Evolutionary conservation across 2,888 invertebrate species (phyloP).

Genomic region (Perizoma affinitatum): DNA sequence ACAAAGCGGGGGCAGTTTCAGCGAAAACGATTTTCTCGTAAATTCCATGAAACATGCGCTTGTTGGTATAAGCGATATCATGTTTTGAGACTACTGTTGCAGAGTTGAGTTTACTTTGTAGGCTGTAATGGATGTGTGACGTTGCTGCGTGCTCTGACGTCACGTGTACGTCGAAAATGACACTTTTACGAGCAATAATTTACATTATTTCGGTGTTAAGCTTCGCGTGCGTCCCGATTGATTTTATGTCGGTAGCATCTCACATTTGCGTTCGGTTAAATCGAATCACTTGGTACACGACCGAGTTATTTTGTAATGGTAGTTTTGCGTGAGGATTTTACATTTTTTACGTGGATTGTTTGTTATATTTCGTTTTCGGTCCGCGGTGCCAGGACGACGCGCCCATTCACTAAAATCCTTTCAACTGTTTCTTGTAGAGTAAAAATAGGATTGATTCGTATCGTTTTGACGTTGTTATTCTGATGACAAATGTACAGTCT

Average conservation of each 20-base stretch:
- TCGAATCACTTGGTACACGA: constrained; percentile 78
- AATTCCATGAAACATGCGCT: constrained; percentile 47
- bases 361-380: constrained; percentile 35
- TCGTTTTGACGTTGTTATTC: constrained; percentile 23
- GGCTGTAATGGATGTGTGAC: constrained; percentile 42
- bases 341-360: constrained; percentile 56
- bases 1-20: constrained; percentile 67
- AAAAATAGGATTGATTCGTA: constrained; percentile 32
- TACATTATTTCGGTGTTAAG: constrained; percentile 81
- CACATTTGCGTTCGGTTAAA: constrained; percentile 77
- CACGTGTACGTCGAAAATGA: constrained; percentile 81
- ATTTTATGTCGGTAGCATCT: constrained; percentile 81
- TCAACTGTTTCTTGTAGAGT: constrained; percentile 30
- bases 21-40: constrained; percentile 64
- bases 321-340: constrained; percentile 73
- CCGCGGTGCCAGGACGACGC: constrained; percentile 32
- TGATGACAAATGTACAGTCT: constrained; percentile 10
- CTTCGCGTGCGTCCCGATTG: constrained; percentile 81
- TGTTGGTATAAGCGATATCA: constrained; percentile 42
- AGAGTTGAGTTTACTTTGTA: constrained; percentile 49
- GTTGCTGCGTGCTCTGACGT: constrained; percentile 64
- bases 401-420: constrained; percentile 33
- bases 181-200: constrained; percentile 83
- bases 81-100: constrained; percentile 41
- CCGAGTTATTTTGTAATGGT: constrained; percentile 78